These are phyloP conservation scores for Phalacrocorax carbo DNA, from an alignment of 2,113 vertebrate species.

Conservation along the genomic window DNA sequence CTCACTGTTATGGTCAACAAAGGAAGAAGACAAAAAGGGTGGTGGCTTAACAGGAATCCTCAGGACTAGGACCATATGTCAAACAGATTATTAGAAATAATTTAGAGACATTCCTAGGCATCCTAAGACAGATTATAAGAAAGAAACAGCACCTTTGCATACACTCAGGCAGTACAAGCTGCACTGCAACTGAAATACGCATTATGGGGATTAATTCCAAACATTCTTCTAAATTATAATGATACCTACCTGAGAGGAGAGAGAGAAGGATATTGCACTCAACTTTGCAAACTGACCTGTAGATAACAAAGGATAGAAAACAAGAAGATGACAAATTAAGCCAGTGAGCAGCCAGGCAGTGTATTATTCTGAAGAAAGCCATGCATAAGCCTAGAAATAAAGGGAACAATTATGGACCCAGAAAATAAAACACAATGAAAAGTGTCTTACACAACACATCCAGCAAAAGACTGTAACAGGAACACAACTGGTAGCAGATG, in stretches of 20 bases:
- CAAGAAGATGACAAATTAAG: conserved; percentile 76
- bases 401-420: not conserved
- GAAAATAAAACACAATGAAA: conserved; percentile 20
- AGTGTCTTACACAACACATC: conserved; percentile 6
- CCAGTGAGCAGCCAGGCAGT: conserved; percentile 75
- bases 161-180: not conserved
- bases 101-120: not conserved
- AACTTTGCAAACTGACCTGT: conserved; percentile 96
- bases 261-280: conserved; percentile 78
- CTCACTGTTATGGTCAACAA: not conserved
- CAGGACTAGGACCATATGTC: not conserved
- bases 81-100: not conserved
- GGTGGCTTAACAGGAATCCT: not conserved
- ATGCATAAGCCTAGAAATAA: conserved; percentile 64
- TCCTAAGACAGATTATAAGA: not conserved
- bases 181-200: not conserved
- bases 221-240: conserved; percentile 40
- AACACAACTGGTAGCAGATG: conserved; percentile 3
- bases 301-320: conserved; percentile 76
- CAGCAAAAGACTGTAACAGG: conserved; percentile 11
- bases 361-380: conserved; percentile 74
- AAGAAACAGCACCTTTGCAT: not conserved
- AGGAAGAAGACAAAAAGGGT: not conserved
- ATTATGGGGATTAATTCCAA: conserved; percentile 5
- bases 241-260: conserved; percentile 86